Base-by-base conservation (phyloP, 2,113 vertebrate species). In the Ceyx margarethae region DNA sequence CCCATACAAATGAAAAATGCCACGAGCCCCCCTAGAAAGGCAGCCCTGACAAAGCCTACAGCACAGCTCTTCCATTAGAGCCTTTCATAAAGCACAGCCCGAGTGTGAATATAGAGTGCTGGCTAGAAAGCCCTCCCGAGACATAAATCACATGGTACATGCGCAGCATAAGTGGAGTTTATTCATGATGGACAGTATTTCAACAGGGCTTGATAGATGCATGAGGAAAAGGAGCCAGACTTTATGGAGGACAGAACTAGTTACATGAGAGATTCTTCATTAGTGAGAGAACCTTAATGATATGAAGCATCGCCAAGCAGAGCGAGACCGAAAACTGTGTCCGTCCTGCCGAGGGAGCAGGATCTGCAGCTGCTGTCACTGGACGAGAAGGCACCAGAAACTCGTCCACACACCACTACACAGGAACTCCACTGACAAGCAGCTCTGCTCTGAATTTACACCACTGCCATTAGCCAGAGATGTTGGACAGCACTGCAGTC, bases 1-100 rank as follows among this genome's bases (percentile, higher is more conserved):
- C 76, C 92, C 94, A 95, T 94, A 96, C 94, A 96, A 96, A 96
- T 94, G 94, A 95, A 95, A 96, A 96, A 96, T 91, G 79, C 84
- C 65, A 85, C 1, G 0, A 94, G 89, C 75, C 81, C 91, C 89
- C 64, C 87, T 89, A 51, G 40, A 92, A 96, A 96, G 91, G 89
- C 91, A 94, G 91, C 57, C 57, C 81, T 95, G 87, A 94, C 95
- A 94, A 92, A 94, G 91, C 89, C 95, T 83, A 91, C 91, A 89
- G 91, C 68, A 80, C 56, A 2, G 89, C 89, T 92, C 89, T 89
- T 95, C 91, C 94, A 96, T 96, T 96, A 96, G 81, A 92, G 94
- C 87, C 87, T 94, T 96, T 95, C 95, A 96, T 94, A 95, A 94
- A 96, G 93, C 95, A 96, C 89, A 94, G 91, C 56, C 94, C 74